These are phyloP conservation scores for Acomys russatus DNA, from an alignment of 2,797 vertebrate genomes.

Conservation along the genomic window DNA sequence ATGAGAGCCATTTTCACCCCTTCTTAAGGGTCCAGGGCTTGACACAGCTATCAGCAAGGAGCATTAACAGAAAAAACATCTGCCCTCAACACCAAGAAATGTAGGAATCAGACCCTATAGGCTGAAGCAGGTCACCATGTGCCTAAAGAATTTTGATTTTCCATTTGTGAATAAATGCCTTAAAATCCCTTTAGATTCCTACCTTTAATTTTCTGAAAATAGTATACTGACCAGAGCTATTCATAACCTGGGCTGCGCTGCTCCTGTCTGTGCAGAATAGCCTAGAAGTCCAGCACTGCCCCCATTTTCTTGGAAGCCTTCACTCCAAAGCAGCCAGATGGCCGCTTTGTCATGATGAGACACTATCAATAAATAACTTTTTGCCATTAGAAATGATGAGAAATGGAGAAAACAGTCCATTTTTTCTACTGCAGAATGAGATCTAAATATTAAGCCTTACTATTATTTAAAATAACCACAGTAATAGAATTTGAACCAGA, in stretches of 20 bases:
- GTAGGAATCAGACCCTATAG: not conserved
- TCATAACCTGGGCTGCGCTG: not conserved
- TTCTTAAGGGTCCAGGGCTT: not conserved
- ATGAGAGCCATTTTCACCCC: not conserved
- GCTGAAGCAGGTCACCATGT: not conserved
- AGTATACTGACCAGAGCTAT: not conserved
- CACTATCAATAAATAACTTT: slow-evolving; percentile 75
- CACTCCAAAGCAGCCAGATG: slow-evolving; percentile 65
- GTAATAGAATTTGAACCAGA: slow-evolving; percentile 40
- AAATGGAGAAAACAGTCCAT: slow-evolving; percentile 67
- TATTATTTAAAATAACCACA: slow-evolving; percentile 40
- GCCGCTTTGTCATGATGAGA: slow-evolving; percentile 47
- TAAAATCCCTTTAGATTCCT: slow-evolving; percentile 10
- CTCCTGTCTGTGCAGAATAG: not conserved
- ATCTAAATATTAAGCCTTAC: slow-evolving; percentile 39
- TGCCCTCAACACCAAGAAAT: not conserved
- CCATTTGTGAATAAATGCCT: slow-evolving; percentile 43
- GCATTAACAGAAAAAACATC: not conserved
- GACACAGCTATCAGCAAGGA: not conserved
- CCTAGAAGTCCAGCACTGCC: slow-evolving; percentile 15
- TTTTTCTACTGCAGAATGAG: slow-evolving; percentile 49
- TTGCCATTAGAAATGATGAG: slow-evolving; percentile 55
- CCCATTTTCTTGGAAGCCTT: slow-evolving; percentile 67
- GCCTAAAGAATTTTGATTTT: slow-evolving; percentile 41
- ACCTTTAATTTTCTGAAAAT: slow-evolving; percentile 51